Evolutionary conservation across 2,113 vertebrate genomes (phyloP), one percentile per base, ranked within the genome.

Genomic region (Lycocorax pyrrhopterus): DNA sequence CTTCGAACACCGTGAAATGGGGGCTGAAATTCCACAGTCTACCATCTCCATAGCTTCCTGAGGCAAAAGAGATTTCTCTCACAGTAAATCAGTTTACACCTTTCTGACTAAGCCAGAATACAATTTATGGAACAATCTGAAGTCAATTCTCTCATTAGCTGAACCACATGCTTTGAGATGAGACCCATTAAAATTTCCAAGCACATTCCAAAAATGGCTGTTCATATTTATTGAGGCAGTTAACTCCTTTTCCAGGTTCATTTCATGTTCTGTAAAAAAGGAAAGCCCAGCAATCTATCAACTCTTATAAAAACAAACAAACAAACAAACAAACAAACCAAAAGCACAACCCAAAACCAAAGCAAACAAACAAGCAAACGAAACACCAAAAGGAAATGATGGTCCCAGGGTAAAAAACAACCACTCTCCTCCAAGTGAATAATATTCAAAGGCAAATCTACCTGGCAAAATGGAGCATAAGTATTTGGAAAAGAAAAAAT

Each of bases 111-210:
- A 39, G 53, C 37, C 35, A 83, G 39, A 92, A 80, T 33, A 81
- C 15, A 94, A 94, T 96, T 92, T 97, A 92, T 90, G 58, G 90
- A 94, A 74, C 49, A 94, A 83, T 77, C 73, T 77, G 32, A 96
- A 84, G 82, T 93, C 90, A 97, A 53, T 72, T 94, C n/a, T 90
- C 39, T 69, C 58, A 88, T 90, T 78, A 51, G 60, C 18, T 46
- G 68, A 90, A 64, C 55, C 16, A 64, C 16, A 73, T 47, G 53
- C 53, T 91, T 76, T 41, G 46, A 74, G 44, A 94, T 39, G 52
- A 94, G 51, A 71, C 51, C 33, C 33, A 93, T 63, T 84, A 93
- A 80, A 84, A 90, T 62, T 59, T 41, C 46, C 29, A 60, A n/a
- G 27, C n/a, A 49, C 10, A 47, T 59, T 52, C 44, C 3, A 3